Evolutionary conservation across 2,113 vertebrate genomes (phyloP), one percentile per base, ranked within the genome.

Genomic region (Parus major): DNA sequence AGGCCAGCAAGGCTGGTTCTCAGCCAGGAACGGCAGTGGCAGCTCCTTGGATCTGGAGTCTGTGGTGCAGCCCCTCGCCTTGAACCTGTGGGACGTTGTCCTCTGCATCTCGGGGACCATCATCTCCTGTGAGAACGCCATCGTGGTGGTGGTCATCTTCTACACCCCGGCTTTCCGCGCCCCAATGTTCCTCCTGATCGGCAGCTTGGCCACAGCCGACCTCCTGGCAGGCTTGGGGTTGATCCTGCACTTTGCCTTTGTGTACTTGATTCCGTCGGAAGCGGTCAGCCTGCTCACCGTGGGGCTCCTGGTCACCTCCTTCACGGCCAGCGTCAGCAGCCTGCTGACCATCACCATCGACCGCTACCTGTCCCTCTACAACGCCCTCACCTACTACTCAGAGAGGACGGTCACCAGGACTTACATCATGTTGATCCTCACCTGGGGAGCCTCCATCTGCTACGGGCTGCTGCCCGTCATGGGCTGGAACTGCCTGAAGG

Each of bases 401-500:
- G 96, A 98, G 69, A 97, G 98, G 65, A 99, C 99, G 0, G 98
- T 98, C 78, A 98, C 97, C 8, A 97, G 99, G 82, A 99, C 99
- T 7, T 98, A 98, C 31, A 66, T 98, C 95, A 98, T 99, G 90
- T 96, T 99, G 90, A 95, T 98, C 71, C 92, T 99, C 13, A 98
- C 98, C 47, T 99, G 99, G 99, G 95, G 98, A 63, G 94, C 97
- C 2, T 98, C 99, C 1, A 73, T 98, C 39, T 82, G 98, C 87
- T 97, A 98, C 5, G 99, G 99, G 41, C 98, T 98, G 12, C 98
- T 99, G 52, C 99, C 99, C 4, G 91, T 98, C 14, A 94, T 99
- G 98, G 99, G 99, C 47, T 99, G 99, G 99, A 98, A 99, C 98
- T 99, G 99, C 91, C 97, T 99, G 85, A 72, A 94, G n/a, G 97